Conservation (phyloP, 1,140 invertebrate genomes). For the Meloidogyne floridensis region DNA sequence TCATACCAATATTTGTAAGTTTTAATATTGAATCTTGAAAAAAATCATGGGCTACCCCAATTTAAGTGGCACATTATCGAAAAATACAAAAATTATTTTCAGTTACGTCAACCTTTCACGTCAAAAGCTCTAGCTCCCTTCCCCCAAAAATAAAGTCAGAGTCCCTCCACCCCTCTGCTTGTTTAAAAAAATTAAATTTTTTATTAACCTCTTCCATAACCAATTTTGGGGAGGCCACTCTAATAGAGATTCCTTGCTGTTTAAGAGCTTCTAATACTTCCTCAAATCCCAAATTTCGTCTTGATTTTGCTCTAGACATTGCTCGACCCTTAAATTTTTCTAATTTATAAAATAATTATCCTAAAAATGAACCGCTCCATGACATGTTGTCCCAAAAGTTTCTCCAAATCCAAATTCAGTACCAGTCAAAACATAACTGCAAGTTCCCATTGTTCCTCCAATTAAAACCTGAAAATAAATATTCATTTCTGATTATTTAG, state of each 20-base stretch:
- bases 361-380: conserved; percentile 84
- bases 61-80: too few species aligned
- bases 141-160: too few species aligned
- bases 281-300: conserved; percentile 89
- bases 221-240: conserved; percentile 96
- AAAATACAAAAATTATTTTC: too few species aligned
- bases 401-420: conserved; percentile 86
- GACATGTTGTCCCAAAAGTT: conserved; percentile 98
- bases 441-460: conserved; percentile 99
- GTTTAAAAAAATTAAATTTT: background rate
- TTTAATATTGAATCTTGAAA: too few species aligned
- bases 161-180: too few species aligned
- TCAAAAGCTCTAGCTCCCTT: too few species aligned
- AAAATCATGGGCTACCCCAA: too few species aligned
- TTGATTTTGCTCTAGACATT: conserved; percentile 91
- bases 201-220: conserved; percentile 89
- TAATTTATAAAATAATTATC: background rate
- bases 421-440: conserved; percentile 94
- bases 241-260: conserved; percentile 89
- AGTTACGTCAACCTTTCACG: too few species aligned
- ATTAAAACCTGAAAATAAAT: conserved; percentile 95
- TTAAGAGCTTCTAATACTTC: conserved; percentile 84
- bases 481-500: background rate
- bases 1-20: too few species aligned
- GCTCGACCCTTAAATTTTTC: conserved; percentile 80